Conservation (phyloP, 2,113 vertebrate species). For the Nothocercus nigrocapillus region DNA sequence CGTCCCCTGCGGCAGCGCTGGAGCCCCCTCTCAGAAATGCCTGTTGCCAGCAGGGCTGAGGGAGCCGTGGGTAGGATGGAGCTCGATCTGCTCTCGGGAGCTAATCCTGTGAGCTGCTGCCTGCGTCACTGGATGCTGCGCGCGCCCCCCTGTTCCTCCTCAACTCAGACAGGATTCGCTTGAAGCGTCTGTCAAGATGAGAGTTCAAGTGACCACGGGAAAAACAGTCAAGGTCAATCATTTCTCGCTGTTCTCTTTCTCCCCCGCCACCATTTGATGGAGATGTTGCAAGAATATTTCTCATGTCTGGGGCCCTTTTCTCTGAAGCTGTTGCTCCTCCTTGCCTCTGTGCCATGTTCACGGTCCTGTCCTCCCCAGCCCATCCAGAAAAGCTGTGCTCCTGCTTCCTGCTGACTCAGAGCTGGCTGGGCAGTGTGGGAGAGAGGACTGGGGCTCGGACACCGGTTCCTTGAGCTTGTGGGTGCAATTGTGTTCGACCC, state of each 20-base stretch:
- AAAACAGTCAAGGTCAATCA: not conserved
- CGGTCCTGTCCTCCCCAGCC: not conserved
- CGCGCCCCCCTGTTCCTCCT: not conserved
- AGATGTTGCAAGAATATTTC: not conserved
- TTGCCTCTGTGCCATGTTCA: not conserved
- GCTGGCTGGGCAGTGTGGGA: not conserved
- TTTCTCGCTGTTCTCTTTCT: not conserved
- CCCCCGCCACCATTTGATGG: not conserved
- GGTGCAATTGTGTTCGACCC: slow-evolving; percentile 72
- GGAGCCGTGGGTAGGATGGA: not conserved
- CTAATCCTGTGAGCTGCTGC: not conserved
- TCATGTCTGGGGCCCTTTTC: slow-evolving; percentile 4
- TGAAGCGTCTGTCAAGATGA: not conserved
- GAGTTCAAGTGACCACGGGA: not conserved
- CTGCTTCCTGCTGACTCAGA: slow-evolving; percentile 38
- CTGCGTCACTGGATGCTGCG: not conserved
- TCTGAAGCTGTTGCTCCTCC: not conserved
- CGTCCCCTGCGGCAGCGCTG: not conserved
- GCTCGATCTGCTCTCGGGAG: not conserved
- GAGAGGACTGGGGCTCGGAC: slow-evolving; percentile 48
- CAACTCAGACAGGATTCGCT: not conserved
- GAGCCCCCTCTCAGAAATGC: not conserved
- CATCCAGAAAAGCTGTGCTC: not conserved
- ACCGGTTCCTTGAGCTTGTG: slow-evolving; percentile 69
- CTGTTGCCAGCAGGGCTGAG: not conserved